Evolutionary conservation across 2,888 invertebrate species (phyloP).

Genomic region (Agrochola circellaris): DNA sequence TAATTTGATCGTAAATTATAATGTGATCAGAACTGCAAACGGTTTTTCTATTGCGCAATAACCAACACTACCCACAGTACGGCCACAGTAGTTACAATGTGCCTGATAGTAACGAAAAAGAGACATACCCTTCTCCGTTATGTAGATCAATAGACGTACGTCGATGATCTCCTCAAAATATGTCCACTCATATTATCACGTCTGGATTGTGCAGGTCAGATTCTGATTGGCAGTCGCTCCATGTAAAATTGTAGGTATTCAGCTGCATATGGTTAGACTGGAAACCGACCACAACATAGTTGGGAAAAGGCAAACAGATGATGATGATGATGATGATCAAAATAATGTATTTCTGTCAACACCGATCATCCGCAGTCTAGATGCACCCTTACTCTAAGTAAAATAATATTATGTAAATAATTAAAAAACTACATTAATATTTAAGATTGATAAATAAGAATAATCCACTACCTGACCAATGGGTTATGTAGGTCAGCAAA

Average conservation of each 20-base stretch:
- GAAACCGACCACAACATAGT: background rate
- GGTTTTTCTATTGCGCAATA: no score
- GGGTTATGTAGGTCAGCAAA: no score
- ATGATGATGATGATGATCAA: background rate
- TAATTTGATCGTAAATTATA: no score
- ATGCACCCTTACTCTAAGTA: background rate
- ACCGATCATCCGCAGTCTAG: background rate
- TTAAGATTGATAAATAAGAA: background rate
- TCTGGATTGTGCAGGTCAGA: background rate
- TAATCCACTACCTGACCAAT: background rate
- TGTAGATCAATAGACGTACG: no score
- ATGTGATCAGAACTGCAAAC: no score
- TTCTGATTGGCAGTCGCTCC: background rate
- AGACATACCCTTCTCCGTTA: no score
- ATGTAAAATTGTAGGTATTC: background rate
- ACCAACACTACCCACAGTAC: no score
- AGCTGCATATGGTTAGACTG: background rate
- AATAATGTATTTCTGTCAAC: background rate
- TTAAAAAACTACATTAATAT: background rate
- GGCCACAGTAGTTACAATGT: no score
- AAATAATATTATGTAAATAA: conserved; percentile 20
- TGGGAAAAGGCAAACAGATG: background rate
- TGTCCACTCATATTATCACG: background rate
- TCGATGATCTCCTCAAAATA: background rate
- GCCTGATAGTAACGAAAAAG: no score